phyloP scores from a whole-genome alignment of 2,888 invertebrate genomes.

The Ypsolopha sequella region DNA sequence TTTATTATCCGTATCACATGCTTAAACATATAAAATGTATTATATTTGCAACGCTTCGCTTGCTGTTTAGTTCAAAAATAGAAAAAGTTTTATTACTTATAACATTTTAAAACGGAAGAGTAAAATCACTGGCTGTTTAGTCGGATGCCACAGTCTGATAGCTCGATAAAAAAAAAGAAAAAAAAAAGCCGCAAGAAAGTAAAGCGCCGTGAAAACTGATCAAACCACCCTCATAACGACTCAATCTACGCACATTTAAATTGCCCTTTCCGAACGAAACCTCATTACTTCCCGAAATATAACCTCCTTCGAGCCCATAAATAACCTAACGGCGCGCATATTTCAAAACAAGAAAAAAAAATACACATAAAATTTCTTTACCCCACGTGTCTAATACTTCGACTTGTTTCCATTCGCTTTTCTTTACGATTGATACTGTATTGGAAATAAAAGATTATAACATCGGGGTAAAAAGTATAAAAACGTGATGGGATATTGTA shows the following conservation, averaged over 20 bases:
- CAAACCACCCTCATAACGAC: slow-evolving; percentile 51
- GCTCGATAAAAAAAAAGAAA: slow-evolving; percentile 9
- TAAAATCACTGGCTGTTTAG: slow-evolving; percentile 3
- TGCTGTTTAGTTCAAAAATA: slow-evolving; percentile 14
- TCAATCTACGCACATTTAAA: slow-evolving; percentile 68
- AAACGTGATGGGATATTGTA: too few relatives aligned
- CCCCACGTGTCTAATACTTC: slow-evolving; percentile 57
- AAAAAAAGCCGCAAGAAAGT: slow-evolving; percentile 21
- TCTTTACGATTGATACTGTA: neutral
- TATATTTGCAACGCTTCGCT: slow-evolving; percentile 31
- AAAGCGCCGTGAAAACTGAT: slow-evolving; percentile 17
- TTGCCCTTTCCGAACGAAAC: slow-evolving; percentile 67
- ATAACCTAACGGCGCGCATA: slow-evolving; percentile 68
- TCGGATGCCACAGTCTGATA: neutral
- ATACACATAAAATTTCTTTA: slow-evolving; percentile 64
- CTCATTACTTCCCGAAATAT: slow-evolving; percentile 69
- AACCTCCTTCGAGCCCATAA: slow-evolving; percentile 68
- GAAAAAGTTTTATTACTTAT: slow-evolving; percentile 1
- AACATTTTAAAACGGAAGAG: slow-evolving; percentile 11
- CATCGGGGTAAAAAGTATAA: slow-evolving; percentile 4
- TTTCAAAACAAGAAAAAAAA: slow-evolving; percentile 68
- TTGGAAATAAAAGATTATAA: slow-evolving; percentile 1
- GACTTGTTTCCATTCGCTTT: slow-evolving; percentile 33
- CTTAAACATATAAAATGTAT: slow-evolving; percentile 9
- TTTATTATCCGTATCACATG: slow-evolving; percentile 50